Evolutionary conservation across 1,140 invertebrate species (phyloP).

Genomic region (Battus philenor): DNA sequence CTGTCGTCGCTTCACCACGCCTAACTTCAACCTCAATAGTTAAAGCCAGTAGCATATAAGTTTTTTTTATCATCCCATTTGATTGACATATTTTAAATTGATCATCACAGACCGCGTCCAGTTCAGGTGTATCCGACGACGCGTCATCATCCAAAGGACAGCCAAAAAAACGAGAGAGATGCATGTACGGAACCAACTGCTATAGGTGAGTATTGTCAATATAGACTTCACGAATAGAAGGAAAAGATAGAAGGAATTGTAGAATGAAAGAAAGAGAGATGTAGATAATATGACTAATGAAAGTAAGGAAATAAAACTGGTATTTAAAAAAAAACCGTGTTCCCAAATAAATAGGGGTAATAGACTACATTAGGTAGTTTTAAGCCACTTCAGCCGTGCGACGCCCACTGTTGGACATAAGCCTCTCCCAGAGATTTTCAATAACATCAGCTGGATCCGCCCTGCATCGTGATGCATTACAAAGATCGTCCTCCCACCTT

Average conservation of each 20-base stretch:
- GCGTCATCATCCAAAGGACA: slow-evolving; percentile 12
- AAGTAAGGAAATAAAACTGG: no score
- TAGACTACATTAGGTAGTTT: neutral
- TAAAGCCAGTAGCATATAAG: no score
- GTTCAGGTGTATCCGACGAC: slow-evolving; percentile 12
- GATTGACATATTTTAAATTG: no score
- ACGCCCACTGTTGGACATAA: no score
- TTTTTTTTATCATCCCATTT: no score
- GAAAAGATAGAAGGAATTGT: neutral
- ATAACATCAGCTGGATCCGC: no score
- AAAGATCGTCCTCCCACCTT: no score
- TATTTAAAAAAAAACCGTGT: no score
- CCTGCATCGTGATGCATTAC: no score
- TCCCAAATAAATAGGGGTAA: neutral
- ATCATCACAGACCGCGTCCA: slow-evolving; percentile 6
- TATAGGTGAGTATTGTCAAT: slow-evolving; percentile 48
- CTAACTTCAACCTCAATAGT: no score
- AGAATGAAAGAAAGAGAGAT: slow-evolving; percentile 27
- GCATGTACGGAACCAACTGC: slow-evolving; percentile 59
- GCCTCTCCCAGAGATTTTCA: no score
- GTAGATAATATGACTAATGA: neutral
- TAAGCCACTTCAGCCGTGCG: neutral
- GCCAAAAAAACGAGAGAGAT: slow-evolving; percentile 35
- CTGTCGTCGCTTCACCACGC: no score
- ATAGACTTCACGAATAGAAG: neutral